These are phyloP conservation scores for Picathartes gymnocephalus DNA, from an alignment of 2,113 vertebrate species.

Conservation along the genomic window DNA sequence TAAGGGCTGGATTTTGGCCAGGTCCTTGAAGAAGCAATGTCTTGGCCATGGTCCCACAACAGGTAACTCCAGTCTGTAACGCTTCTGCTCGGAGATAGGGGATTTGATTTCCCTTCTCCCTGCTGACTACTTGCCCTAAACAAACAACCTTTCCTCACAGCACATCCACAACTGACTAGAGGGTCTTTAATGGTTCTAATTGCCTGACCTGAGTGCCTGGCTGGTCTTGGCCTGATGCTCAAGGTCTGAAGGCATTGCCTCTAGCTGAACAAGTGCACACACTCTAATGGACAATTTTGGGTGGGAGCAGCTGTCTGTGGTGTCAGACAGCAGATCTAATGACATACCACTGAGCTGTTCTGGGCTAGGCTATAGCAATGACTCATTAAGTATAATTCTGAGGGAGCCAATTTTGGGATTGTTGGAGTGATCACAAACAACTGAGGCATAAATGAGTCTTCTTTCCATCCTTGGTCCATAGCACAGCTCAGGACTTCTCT, in stretches of 20 bases:
- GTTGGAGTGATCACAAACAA: background rate
- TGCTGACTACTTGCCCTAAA: background rate
- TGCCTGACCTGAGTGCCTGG: background rate
- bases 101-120: background rate
- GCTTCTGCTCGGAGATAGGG: background rate
- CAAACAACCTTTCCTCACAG: background rate
- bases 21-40: background rate
- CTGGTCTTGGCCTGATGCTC: background rate
- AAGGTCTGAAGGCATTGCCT: background rate
- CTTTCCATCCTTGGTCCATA: background rate
- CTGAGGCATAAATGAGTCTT: background rate
- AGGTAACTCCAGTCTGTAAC: background rate
- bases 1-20: background rate
- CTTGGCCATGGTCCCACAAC: background rate
- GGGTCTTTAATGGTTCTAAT: background rate
- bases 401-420: background rate
- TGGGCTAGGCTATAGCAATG: background rate
- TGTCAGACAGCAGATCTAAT: background rate
- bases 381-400: background rate
- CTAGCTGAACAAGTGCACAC: background rate
- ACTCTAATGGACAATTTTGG: background rate
- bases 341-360: background rate
- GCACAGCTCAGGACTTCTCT: background rate
- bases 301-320: background rate
- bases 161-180: background rate